Percentiles rank a stretch among this genome's conserved stretches.
These are phyloP conservation scores for Diuraphis noxia DNA, from an alignment of 1,140 invertebrate species.

Conservation along the genomic window DNA sequence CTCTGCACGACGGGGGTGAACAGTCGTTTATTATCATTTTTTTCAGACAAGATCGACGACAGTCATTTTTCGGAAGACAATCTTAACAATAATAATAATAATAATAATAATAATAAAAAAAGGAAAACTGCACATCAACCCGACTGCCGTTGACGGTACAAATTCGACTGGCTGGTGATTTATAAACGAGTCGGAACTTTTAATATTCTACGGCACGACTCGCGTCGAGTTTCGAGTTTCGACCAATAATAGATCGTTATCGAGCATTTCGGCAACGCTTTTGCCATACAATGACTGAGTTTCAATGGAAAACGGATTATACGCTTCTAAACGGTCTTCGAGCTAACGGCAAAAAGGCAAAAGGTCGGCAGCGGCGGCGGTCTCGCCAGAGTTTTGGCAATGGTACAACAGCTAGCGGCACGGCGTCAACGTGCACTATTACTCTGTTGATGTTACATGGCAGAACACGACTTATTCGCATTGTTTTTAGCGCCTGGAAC, in stretches of 20 bases:
- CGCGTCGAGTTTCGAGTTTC: not conserved
- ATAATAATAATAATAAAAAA: too few relatives aligned
- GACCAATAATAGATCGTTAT: not conserved
- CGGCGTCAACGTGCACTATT: not conserved
- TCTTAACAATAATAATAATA: not conserved
- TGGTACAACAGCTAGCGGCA: not conserved
- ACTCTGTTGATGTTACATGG: not conserved
- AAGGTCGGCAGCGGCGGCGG: too few relatives aligned
- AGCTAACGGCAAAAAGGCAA: not conserved
- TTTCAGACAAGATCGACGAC: not conserved
- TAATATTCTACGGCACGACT: not conserved
- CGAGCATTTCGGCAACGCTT: not conserved
- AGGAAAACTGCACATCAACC: not conserved
- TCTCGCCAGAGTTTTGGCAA: not conserved
- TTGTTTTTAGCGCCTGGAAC: not conserved
- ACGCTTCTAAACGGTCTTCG: not conserved
- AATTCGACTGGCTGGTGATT: not conserved
- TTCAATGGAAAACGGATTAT: constrained; percentile 6
- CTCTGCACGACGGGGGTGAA: not conserved
- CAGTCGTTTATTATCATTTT: not conserved
- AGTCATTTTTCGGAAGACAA: not conserved
- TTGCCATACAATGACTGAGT: not conserved
- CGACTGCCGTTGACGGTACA: not conserved
- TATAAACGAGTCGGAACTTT: not conserved
- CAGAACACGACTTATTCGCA: not conserved